Percentiles rank a stretch among this genome's conserved stretches.
These are phyloP conservation scores for Erithacus rubecula DNA, from an alignment of 2,797 vertebrate genomes.

Conservation along the genomic window DNA sequence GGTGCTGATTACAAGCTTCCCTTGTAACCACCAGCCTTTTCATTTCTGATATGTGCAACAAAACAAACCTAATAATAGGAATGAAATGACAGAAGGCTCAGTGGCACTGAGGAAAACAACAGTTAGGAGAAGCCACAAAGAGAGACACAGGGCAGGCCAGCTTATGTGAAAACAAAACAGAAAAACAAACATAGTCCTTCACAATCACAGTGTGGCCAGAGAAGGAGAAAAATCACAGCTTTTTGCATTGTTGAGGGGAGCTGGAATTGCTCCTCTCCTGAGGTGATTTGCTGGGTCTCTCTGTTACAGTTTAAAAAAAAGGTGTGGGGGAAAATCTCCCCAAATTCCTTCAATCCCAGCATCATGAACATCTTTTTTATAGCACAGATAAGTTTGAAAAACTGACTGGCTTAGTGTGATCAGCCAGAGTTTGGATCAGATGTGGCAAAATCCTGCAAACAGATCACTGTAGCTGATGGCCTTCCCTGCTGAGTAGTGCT, in stretches of 20 bases:
- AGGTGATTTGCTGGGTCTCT: neutral
- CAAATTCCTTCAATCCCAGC: neutral
- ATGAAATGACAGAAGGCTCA: conserved; percentile 70
- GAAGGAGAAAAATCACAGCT: conserved; percentile 48
- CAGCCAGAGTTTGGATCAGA: neutral
- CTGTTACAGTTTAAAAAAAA: neutral
- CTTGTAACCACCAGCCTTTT: conserved; percentile 72
- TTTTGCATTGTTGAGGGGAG: conserved; percentile 22
- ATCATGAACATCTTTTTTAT: neutral
- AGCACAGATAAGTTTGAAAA: neutral
- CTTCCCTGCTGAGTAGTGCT: neutral
- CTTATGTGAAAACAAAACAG: conserved; percentile 63
- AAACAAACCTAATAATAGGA: conserved; percentile 76
- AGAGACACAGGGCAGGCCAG: conserved; percentile 57
- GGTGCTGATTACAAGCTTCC: conserved; percentile 73
- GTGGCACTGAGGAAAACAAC: conserved; percentile 64
- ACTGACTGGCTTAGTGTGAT: neutral
- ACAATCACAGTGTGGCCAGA: neutral
- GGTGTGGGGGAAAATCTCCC: neutral
- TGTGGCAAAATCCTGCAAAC: neutral
- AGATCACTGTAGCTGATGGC: neutral
- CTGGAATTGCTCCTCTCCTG: neutral
- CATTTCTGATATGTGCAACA: conserved; percentile 73
- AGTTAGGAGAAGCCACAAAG: conserved; percentile 70
- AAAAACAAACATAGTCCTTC: conserved; percentile 32